Percentiles rank a stretch among this genome's conserved stretches.
Evolutionary conservation across 2,888 invertebrate species (phyloP).

Genomic region (Standfussiana lucernea): DNA sequence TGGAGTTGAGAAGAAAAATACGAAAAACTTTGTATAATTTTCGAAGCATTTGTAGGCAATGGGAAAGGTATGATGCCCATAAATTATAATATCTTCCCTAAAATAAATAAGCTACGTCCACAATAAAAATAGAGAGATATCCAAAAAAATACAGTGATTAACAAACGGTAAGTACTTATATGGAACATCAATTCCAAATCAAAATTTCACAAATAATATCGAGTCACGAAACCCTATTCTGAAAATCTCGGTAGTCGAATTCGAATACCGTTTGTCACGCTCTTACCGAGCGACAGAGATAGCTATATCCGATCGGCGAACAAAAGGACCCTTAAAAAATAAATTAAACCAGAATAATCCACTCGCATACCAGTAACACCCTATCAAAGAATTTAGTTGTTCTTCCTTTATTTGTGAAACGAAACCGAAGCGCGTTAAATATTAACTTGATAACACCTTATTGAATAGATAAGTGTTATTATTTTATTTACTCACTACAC

Average conservation of each 20-base stretch:
- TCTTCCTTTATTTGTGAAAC: slow-evolving; percentile 36
- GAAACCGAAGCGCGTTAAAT: slow-evolving; percentile 30
- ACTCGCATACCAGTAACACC: slow-evolving; percentile 41
- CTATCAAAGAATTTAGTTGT: slow-evolving; percentile 26
- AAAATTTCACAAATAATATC: slow-evolving; percentile 57
- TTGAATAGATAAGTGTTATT: slow-evolving; percentile 53
- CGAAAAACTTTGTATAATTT: background rate
- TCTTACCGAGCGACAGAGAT: slow-evolving; percentile 67
- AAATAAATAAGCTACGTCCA: background rate
- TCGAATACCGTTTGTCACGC: slow-evolving; percentile 69
- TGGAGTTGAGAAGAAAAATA: background rate
- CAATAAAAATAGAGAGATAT: background rate
- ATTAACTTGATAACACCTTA: slow-evolving; percentile 57
- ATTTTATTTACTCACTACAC: slow-evolving; percentile 49
- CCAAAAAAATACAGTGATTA: slow-evolving; percentile 27
- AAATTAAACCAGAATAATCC: slow-evolving; percentile 63
- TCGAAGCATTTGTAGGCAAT: background rate
- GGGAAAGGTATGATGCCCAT: background rate
- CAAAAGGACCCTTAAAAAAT: slow-evolving; percentile 76
- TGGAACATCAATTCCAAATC: slow-evolving; percentile 48
- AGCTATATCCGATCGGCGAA: slow-evolving; percentile 68
- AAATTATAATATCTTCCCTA: background rate
- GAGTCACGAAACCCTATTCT: slow-evolving; percentile 66
- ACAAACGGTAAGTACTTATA: slow-evolving; percentile 36
- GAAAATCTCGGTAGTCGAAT: slow-evolving; percentile 69